A percentile compares a stretch with the other conserved stretches of the same genome.
These are phyloP conservation scores for Arctopsyche grandis DNA, from an alignment of 1,140 invertebrate genomes.

Conservation along the genomic window DNA sequence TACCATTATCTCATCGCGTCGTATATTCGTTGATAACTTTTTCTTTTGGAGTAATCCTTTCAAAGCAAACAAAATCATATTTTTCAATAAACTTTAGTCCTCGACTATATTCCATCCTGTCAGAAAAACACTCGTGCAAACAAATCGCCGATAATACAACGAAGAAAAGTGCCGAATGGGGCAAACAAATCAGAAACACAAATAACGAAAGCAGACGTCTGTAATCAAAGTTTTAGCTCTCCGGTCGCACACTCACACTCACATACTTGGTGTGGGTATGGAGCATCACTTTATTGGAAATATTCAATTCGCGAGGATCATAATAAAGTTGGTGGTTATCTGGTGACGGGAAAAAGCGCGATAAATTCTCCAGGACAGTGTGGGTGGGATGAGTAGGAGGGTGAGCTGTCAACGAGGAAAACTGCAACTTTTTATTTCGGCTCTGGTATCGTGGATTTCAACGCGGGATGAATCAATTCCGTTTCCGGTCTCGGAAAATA, in stretches of 20 bases:
- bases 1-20: no score
- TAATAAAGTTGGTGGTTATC: not conserved
- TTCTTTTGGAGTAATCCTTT: not conserved
- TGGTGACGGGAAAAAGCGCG: not conserved
- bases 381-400: not conserved
- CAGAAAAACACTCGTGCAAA: constrained; percentile 14
- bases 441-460: not conserved
- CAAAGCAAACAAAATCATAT: no score
- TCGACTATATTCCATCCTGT: not conserved
- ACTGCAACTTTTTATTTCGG: constrained; percentile 12
- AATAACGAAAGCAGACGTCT: constrained; percentile 2
- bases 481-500: constrained; percentile 5
- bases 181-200: not conserved
- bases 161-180: not conserved
- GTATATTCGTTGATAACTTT: not conserved
- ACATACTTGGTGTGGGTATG: no score
- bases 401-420: not conserved
- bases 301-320: not conserved
- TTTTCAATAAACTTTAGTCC: no score
- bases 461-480: constrained; percentile 1
- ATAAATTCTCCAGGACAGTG: not conserved
- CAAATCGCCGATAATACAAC: not conserved
- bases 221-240: constrained; percentile 29
- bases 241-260: not conserved
- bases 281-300: no score